These are phyloP conservation scores for Trimorus sp. DNA, from an alignment of 2,888 invertebrate genomes.

Conservation along the genomic window DNA sequence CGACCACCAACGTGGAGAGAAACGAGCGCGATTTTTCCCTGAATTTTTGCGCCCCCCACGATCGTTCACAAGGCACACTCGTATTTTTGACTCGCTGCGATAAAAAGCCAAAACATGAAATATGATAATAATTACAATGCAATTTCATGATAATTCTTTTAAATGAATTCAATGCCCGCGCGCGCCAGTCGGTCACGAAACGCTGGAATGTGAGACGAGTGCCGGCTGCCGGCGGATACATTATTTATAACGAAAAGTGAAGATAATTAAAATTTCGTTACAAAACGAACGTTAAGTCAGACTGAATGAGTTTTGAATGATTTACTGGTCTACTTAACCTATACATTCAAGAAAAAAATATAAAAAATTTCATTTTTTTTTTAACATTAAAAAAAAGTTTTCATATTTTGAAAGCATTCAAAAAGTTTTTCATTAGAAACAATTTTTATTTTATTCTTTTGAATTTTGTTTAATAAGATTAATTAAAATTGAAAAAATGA, in stretches of 20 bases:
- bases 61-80: conserved; percentile 44
- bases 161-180: conserved; percentile 61
- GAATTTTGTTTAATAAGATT: no score
- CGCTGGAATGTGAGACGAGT: conserved; percentile 47
- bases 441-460: no score
- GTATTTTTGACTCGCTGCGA: conserved; percentile 53
- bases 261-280: conserved; percentile 45
- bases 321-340: not conserved
- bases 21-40: conserved; percentile 69
- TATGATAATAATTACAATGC: conserved; percentile 66
- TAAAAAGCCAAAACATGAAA: conserved; percentile 59
- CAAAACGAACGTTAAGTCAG: conserved; percentile 31
- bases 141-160: conserved; percentile 67
- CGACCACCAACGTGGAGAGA: conserved; percentile 52
- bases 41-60: conserved; percentile 17
- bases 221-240: conserved; percentile 30
- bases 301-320: conserved; percentile 16
- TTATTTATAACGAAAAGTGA: conserved; percentile 53
- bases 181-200: conserved; percentile 59
- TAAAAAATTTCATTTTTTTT: no score
- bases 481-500: no score
- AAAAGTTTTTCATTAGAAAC: no score
- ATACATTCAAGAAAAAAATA: no score
- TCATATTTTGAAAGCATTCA: no score
- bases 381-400: no score